These are phyloP conservation scores for Dilophus febrilis DNA, from an alignment of 2,888 invertebrate genomes.

Conservation along the genomic window DNA sequence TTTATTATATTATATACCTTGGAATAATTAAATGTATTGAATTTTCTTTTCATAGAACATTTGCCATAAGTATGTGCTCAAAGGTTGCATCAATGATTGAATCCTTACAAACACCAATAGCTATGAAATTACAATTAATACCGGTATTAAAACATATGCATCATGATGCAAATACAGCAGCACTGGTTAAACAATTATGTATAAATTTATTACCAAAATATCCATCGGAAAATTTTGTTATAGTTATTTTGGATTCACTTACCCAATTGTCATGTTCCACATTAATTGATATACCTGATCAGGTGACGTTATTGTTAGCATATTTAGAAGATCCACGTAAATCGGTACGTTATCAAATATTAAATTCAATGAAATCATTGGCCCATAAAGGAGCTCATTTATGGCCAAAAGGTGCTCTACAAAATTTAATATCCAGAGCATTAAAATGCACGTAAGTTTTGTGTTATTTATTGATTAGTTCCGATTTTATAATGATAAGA, in stretches of 20 bases:
- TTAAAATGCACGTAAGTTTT: slow-evolving; percentile 16
- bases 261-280: slow-evolving; percentile 79
- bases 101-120: slow-evolving; percentile 79
- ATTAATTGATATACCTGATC: slow-evolving; percentile 77
- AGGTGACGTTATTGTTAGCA: slow-evolving; percentile 51
- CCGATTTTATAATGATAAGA: not conserved
- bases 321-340: slow-evolving; percentile 54
- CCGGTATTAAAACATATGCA: slow-evolving; percentile 87
- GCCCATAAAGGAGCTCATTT: slow-evolving; percentile 60
- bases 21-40: slow-evolving; percentile 1
- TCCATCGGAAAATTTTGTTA: slow-evolving; percentile 62
- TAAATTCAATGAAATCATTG: slow-evolving; percentile 48
- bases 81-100: slow-evolving; percentile 92
- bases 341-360: slow-evolving; percentile 47
- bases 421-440: slow-evolving; percentile 22
- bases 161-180: slow-evolving; percentile 49
- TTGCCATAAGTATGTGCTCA: slow-evolving; percentile 89
- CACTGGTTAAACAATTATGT: slow-evolving; percentile 55
- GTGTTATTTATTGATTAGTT: not conserved
- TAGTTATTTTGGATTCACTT: slow-evolving; percentile 68
- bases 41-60: slow-evolving; percentile 44
- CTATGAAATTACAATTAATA: slow-evolving; percentile 78
- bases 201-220: slow-evolving; percentile 56
- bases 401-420: slow-evolving; percentile 47
- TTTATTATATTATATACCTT: not conserved